A percentile compares a stretch with the other conserved stretches of the same genome.
phyloP scores from a whole-genome alignment of 2,113 vertebrate genomes.

The Heterochromis multidens region DNA sequence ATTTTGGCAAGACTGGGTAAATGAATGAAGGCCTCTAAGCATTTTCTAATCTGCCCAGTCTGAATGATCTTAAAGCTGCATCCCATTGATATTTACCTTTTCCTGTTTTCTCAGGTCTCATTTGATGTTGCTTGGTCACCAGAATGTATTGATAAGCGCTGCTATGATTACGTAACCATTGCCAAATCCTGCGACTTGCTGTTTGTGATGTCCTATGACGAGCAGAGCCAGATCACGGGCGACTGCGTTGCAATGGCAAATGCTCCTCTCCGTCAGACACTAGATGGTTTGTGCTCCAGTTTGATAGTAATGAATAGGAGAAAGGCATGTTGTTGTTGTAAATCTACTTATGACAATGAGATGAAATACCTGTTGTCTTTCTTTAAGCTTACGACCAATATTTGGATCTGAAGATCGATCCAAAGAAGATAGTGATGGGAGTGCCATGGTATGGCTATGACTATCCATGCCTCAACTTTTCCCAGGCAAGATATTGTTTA shows the following conservation, averaged over 20 bases:
- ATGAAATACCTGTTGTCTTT: neutral
- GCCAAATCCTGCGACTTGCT: constrained; percentile 90
- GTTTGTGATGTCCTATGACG: constrained; percentile 98
- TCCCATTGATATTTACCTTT: neutral
- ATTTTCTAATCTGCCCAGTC: neutral
- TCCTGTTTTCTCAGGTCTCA: constrained; percentile 81
- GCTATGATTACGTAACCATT: constrained; percentile 89
- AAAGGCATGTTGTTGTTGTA: neutral
- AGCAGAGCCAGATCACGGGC: constrained; percentile 88
- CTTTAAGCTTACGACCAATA: constrained; percentile 85
- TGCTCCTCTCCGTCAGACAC: constrained; percentile 84
- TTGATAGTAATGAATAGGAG: neutral
- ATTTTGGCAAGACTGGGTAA: neutral
- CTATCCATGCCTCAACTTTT: constrained; percentile 84
- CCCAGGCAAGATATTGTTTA: constrained; percentile 72
- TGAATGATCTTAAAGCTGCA: neutral
- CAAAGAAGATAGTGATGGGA: constrained; percentile 92
- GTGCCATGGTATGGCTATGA: constrained; percentile 99
- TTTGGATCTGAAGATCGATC: constrained; percentile 80
- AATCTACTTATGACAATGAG: neutral
- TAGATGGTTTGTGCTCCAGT: constrained; percentile 76
- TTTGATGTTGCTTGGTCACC: constrained; percentile 97
- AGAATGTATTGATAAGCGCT: constrained; percentile 84
- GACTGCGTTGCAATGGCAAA: constrained; percentile 91
- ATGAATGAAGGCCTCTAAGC: fast-evolving